Conservation (phyloP, 2,113 vertebrate genomes). For the Chlorodrepanis virens region DNA sequence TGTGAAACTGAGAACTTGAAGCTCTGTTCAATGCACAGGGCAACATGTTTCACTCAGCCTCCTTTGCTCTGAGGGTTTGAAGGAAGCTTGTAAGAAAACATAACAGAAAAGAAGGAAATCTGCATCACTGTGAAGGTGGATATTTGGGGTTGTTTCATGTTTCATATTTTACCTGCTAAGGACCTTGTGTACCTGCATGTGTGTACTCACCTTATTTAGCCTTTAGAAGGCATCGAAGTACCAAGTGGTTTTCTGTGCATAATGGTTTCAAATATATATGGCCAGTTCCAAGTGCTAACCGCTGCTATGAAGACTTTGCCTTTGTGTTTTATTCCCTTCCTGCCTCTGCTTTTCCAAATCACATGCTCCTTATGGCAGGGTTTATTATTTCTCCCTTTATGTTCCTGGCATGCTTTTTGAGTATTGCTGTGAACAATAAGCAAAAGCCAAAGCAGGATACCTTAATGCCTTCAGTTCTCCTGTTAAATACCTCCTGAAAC, state of each 20-base stretch:
- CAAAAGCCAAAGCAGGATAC: background rate
- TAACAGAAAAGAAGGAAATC: background rate
- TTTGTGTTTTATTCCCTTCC: background rate
- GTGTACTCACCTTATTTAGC: background rate
- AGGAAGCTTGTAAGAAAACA: background rate
- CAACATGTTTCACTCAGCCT: background rate
- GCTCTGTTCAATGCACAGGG: background rate
- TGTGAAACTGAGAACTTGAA: background rate
- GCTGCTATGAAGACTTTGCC: background rate
- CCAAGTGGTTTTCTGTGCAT: background rate
- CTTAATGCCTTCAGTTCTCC: background rate
- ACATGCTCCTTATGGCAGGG: background rate
- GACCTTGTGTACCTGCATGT: accelerated
- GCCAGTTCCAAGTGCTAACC: background rate
- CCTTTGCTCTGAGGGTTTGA: background rate
- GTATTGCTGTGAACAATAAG: background rate
- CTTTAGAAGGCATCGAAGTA: background rate
- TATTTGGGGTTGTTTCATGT: background rate
- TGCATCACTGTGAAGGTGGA: background rate
- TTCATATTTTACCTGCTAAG: background rate
- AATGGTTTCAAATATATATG: background rate
- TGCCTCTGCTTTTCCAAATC: background rate
- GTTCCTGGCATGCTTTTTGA: background rate
- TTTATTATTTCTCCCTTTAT: constrained; percentile 11
- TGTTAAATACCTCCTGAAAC: background rate